Conservation (phyloP, 92 coral and sea anemone species). For the Phenganax subtilis region DNA sequence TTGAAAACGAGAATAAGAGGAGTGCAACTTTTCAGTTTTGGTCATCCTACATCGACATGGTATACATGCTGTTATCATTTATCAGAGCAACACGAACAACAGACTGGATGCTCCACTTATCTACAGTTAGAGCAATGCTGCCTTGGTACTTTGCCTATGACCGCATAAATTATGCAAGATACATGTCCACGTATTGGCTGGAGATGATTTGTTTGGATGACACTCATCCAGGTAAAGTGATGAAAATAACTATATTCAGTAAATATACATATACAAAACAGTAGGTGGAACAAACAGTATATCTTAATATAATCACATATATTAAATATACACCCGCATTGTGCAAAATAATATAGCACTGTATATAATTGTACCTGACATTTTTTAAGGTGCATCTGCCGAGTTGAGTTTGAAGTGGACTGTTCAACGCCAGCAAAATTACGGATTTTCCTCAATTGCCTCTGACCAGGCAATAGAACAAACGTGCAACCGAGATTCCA, state of each 20-base stretch:
- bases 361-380: no score
- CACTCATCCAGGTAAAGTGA: conserved; percentile 8
- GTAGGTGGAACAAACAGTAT: no score
- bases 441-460: background rate
- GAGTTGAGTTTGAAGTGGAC: background rate
- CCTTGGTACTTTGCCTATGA: conserved; percentile 22
- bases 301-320: no score
- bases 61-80: background rate
- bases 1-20: no score
- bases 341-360: background rate
- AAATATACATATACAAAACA: no score
- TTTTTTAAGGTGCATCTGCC: no score
- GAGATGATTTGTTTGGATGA: background rate
- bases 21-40: conserved; percentile 9
- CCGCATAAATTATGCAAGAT: background rate
- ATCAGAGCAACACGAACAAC: conserved; percentile 27
- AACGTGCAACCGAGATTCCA: conserved; percentile 20
- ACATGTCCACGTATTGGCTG: background rate
- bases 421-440: background rate
- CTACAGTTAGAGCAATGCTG: background rate
- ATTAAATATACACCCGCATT: no score
- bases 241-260: background rate
- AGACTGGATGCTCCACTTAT: conserved; percentile 1
- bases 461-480: conserved; percentile 13
- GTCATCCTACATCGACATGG: conserved; percentile 27